phyloP scores from a whole-genome alignment of 2,888 invertebrate species.

The Drosophila testacea region DNA sequence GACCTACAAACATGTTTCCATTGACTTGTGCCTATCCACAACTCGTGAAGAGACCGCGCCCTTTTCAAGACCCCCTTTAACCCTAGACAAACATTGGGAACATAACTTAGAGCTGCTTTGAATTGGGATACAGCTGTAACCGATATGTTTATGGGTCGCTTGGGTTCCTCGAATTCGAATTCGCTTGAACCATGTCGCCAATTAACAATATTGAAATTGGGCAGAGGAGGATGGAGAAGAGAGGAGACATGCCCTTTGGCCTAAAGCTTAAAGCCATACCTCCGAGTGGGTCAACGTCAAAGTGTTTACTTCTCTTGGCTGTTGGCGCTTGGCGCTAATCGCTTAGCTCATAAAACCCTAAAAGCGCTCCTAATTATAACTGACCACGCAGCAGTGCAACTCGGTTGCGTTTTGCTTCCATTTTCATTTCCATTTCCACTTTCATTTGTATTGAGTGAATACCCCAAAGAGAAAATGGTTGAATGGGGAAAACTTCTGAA shows the following conservation, averaged over 20 bases:
- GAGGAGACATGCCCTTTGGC: conserved; percentile 1
- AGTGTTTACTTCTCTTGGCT: conserved; percentile 46
- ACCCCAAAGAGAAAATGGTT: conserved; percentile 38
- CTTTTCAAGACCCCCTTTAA: conserved; percentile 18
- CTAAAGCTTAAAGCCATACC: conserved; percentile 10
- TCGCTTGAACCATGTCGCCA: conserved; percentile 57
- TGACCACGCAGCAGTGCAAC: conserved; percentile 80
- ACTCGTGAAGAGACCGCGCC: conserved; percentile 35
- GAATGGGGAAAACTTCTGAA: conserved; percentile 60
- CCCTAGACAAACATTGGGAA: conserved; percentile 29
- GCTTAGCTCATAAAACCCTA: conserved; percentile 66
- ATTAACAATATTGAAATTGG: conserved; percentile 73
- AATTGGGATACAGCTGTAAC: conserved; percentile 52
- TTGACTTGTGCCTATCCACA: conserved; percentile 26
- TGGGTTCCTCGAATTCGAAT: conserved; percentile 36
- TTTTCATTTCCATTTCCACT: conserved; percentile 33
- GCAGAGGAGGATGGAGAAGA: background rate
- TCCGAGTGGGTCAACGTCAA: conserved; percentile 54
- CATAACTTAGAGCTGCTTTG: conserved; percentile 51
- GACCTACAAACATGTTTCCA: conserved; percentile 25
- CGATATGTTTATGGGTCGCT: conserved; percentile 57
- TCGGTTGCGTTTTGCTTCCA: conserved; percentile 62
- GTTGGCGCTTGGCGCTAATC: conserved; percentile 63
- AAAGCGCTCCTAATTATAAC: conserved; percentile 74
- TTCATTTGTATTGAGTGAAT: conserved; percentile 45